Evolutionary conservation across 2,888 invertebrate species (phyloP), one percentile per base, ranked within the genome.

Genomic region (Chesias legatella): DNA sequence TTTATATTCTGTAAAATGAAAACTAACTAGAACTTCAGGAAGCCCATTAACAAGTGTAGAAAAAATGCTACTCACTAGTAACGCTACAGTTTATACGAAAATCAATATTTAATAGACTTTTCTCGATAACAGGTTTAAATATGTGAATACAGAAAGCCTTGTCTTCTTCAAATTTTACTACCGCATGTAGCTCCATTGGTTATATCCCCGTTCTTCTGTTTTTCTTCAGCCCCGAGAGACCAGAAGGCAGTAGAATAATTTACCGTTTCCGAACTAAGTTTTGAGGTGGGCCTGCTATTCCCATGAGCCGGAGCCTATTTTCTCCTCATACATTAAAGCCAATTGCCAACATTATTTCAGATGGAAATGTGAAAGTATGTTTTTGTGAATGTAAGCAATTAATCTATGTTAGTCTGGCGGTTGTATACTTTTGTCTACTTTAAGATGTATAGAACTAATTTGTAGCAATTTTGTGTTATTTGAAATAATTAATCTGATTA

Each of bases 231-330:
- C 81, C 67, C 73, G 3, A 21, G 67, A 56, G 78, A 42, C 27
- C 48, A 30, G 34, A 35, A 54, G 64, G 60, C 60, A 60, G 59
- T 48, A 53, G 78, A 77, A 82, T 81, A 81, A 82, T 81, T 81
- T 81, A 82, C 77, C 72, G 74, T 71, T 74, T 57, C 56, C 67
- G 60, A 71, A 74, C 73, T 72, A 73, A 77, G 73, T 79, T 78
- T 74, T 73, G 74, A 77, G 73, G 74, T 72, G 65, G 72, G 73
- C 73, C 43, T 54, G 52, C 35, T 30, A 17, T 22, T 69, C 74
- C 63, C 72, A 26, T 27, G 63, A 64, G 72, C 17, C 42, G 30
- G 50, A 51, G 53, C 66, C 67, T 69, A 65, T 67, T 73, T 68
- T 65, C 65, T 63, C 48, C 51, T 53, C 56, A 52, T 62, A 61